Conservation (phyloP, 2,113 vertebrate genomes). For the Catharus fuscescens region DNA sequence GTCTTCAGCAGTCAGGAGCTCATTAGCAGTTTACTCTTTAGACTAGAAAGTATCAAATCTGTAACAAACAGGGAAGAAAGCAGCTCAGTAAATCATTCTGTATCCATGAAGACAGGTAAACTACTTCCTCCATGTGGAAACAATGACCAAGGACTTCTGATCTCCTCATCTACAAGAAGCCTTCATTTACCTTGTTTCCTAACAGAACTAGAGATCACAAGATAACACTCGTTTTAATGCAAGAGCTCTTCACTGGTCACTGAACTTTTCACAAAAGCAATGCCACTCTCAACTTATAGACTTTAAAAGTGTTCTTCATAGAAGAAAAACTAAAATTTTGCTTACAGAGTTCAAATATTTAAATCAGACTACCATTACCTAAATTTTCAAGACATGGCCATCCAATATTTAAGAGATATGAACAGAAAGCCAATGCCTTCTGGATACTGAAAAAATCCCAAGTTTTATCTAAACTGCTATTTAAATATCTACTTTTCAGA, state of each 20-base stretch:
- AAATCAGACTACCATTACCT: background rate
- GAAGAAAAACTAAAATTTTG: background rate
- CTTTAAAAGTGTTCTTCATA: background rate
- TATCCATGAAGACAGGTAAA: background rate
- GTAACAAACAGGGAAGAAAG: background rate
- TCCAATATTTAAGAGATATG: background rate
- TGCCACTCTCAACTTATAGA: background rate
- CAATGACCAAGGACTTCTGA: background rate
- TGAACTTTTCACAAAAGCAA: background rate
- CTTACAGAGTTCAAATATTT: background rate
- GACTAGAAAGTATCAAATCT: background rate
- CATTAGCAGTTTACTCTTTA: background rate
- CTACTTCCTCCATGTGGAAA: background rate
- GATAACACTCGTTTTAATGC: background rate
- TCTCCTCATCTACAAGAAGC: background rate
- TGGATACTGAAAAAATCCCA: background rate
- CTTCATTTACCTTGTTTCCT: background rate
- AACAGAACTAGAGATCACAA: background rate
- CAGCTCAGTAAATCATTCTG: background rate
- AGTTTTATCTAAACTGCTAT: background rate
- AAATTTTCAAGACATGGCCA: background rate
- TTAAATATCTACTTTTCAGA: background rate
- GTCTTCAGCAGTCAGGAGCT: background rate
- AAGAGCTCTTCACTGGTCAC: background rate
- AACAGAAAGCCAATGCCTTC: background rate